These are phyloP conservation scores for Saccostrea glomerata DNA, from an alignment of 1,140 invertebrate genomes.

Conservation along the genomic window DNA sequence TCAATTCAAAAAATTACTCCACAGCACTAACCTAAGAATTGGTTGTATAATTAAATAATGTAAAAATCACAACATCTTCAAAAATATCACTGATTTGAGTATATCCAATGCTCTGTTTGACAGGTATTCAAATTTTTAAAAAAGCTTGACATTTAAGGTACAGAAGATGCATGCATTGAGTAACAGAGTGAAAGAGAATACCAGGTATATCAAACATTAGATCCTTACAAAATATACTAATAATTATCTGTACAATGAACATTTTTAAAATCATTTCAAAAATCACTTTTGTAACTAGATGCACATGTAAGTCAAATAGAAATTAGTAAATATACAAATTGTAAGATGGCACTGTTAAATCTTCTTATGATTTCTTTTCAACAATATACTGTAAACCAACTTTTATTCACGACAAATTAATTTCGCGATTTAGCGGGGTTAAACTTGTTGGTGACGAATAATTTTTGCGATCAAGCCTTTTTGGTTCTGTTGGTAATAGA, in stretches of 20 bases:
- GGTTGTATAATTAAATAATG: slow-evolving; percentile 1
- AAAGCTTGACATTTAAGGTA: not conserved
- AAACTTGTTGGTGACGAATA: no score
- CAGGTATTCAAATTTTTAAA: not conserved
- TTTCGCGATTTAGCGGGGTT: no score
- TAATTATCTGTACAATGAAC: no score
- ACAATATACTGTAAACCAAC: no score
- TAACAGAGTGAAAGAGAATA: not conserved
- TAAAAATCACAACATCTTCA: slow-evolving; percentile 14
- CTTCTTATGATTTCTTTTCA: not conserved
- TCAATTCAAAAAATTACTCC: not conserved
- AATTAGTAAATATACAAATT: not conserved
- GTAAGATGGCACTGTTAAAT: not conserved
- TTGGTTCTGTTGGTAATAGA: no score
- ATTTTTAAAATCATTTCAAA: not conserved
- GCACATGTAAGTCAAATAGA: not conserved
- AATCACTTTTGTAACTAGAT: not conserved
- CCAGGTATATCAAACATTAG: no score
- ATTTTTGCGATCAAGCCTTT: no score
- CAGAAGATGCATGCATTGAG: not conserved
- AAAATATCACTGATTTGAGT: slow-evolving; percentile 34
- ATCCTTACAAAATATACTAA: no score
- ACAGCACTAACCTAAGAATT: slow-evolving; percentile 2
- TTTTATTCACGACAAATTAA: no score
- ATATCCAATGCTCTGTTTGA: not conserved